These are phyloP conservation scores for Phaedon cochleariae DNA, from an alignment of 2,888 invertebrate species.

Conservation along the genomic window DNA sequence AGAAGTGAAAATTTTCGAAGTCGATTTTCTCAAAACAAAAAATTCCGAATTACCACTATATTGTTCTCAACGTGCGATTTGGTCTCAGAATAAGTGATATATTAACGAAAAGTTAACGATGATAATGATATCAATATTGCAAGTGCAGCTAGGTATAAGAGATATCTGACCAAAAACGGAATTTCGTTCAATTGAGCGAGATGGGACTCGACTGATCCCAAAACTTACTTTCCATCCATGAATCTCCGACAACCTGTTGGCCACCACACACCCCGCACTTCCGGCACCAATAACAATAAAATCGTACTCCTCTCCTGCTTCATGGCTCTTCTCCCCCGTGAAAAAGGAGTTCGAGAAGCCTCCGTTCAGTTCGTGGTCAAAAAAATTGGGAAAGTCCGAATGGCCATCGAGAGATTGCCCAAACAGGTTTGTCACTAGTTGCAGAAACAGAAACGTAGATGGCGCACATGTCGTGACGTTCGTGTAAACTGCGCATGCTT, in stretches of 20 bases:
- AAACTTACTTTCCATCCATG: constrained; percentile 68
- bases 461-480: constrained; percentile 69
- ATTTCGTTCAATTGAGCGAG: too few relatives aligned
- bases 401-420: constrained; percentile 61
- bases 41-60: too few relatives aligned
- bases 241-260: constrained; percentile 71
- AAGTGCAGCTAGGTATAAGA: too few relatives aligned
- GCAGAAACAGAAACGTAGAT: constrained; percentile 68
- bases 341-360: constrained; percentile 30
- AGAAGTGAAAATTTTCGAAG: too few relatives aligned
- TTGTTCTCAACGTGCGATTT: too few relatives aligned
- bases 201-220: too few relatives aligned
- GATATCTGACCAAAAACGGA: too few relatives aligned
- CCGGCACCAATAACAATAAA: constrained; percentile 74
- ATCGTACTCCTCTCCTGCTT: constrained; percentile 57
- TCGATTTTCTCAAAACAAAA: too few relatives aligned
- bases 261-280: constrained; percentile 74
- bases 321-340: constrained; percentile 16
- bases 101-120: too few relatives aligned
- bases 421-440: constrained; percentile 67
- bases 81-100: too few relatives aligned
- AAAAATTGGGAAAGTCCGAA: neutral
- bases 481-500: constrained; percentile 65
- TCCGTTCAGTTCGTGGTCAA: neutral
- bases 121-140: too few relatives aligned